A percentile compares a stretch with the other conserved stretches of the same genome.
These are phyloP conservation scores for Mohoua ochrocephala DNA, from an alignment of 2,113 vertebrate species.

Conservation along the genomic window DNA sequence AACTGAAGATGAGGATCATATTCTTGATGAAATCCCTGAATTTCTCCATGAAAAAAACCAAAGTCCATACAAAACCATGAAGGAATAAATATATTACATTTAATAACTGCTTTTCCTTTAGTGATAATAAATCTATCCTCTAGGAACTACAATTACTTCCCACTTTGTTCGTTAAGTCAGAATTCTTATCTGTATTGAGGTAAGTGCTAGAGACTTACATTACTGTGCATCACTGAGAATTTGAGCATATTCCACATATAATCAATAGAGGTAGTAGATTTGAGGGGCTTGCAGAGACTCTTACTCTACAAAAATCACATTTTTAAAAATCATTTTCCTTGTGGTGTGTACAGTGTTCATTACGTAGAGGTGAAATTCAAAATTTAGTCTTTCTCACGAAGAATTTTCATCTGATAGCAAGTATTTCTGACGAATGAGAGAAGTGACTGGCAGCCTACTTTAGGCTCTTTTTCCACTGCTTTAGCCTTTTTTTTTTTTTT, in stretches of 20 bases:
- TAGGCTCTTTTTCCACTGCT: neutral
- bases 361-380: neutral
- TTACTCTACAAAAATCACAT: neutral
- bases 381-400: neutral
- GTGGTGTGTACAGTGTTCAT: rapidly evolving
- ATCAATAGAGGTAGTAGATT: neutral
- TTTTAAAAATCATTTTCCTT: neutral
- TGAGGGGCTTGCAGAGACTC: neutral
- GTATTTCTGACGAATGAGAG: neutral
- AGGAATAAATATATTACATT: neutral
- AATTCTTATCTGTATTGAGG: neutral
- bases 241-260: neutral
- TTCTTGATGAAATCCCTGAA: neutral
- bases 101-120: neutral
- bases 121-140: neutral
- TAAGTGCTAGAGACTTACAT: neutral
- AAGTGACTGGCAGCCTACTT: neutral
- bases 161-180: neutral
- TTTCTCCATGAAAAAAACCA: neutral
- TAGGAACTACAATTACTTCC: neutral
- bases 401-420: neutral
- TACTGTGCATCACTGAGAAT: neutral
- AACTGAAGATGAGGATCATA: neutral
- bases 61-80: neutral
- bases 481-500: neutral